Conservation (phyloP, 2,888 invertebrate species). For the Athalia cordata region DNA sequence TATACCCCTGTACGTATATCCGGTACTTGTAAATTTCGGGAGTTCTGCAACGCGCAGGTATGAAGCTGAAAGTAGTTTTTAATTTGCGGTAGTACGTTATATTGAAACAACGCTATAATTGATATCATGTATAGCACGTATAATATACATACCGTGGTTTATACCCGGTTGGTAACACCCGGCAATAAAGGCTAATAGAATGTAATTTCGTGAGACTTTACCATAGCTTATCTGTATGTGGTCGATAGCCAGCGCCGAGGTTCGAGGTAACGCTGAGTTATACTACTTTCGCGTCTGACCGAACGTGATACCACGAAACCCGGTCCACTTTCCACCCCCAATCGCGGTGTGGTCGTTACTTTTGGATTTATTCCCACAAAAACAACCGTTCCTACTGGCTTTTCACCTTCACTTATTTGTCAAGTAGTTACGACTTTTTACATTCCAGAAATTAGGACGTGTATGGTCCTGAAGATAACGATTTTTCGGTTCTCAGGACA, state of each 20-base stretch:
- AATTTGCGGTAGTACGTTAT: slow-evolving; percentile 25
- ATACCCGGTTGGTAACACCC: slow-evolving; percentile 23
- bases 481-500: too few relatives aligned
- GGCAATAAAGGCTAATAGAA: slow-evolving; percentile 42
- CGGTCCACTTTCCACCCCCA: slow-evolving; percentile 7
- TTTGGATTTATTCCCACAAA: background rate
- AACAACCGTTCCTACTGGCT: slow-evolving; percentile 10
- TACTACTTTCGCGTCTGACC: slow-evolving; percentile 41
- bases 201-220: slow-evolving; percentile 38
- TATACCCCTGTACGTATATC: background rate
- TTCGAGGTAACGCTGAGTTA: slow-evolving; percentile 44
- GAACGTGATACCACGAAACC: slow-evolving; percentile 11
- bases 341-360: background rate
- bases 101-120: slow-evolving; percentile 18
- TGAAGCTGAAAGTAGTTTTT: slow-evolving; percentile 17
- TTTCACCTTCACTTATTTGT: background rate
- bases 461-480: too few relatives aligned
- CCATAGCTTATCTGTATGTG: slow-evolving; percentile 37
- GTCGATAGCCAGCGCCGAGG: slow-evolving; percentile 26
- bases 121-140: background rate
- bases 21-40: slow-evolving; percentile 35
- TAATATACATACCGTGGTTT: slow-evolving; percentile 1
- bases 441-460: too few relatives aligned
- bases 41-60: background rate
- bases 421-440: too few relatives aligned